Evolutionary conservation across 2,797 vertebrate species (phyloP).

Genomic region (Hybognathus amarus): DNA sequence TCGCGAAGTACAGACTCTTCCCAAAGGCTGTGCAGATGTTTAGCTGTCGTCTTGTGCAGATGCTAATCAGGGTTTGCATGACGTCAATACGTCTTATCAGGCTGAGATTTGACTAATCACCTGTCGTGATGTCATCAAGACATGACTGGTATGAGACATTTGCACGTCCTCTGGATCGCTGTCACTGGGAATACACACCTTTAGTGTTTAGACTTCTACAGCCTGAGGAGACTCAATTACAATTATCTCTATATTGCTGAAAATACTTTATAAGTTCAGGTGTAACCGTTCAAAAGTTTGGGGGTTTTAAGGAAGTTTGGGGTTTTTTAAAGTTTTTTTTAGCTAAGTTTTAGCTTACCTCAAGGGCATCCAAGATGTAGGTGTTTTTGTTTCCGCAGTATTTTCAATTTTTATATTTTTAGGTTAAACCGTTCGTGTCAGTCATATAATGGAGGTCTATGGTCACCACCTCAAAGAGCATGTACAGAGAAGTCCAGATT

Average conservation of each 20-base stretch:
- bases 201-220: background rate
- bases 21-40: constrained; percentile 46
- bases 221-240: background rate
- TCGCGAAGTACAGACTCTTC: constrained; percentile 54
- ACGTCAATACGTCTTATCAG: constrained; percentile 46
- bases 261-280: background rate
- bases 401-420: too few relatives aligned
- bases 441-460: too few relatives aligned
- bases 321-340: too few relatives aligned
- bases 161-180: background rate
- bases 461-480: too few relatives aligned
- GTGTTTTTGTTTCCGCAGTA: too few relatives aligned
- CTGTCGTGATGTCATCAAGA: constrained; percentile 40
- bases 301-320: background rate
- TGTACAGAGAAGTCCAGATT: too few relatives aligned
- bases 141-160: constrained; percentile 35
- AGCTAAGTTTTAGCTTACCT: too few relatives aligned
- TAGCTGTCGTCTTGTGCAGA: constrained; percentile 28
- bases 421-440: too few relatives aligned
- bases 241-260: background rate
- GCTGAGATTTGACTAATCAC: constrained; percentile 33
- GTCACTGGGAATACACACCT: background rate
- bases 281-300: background rate
- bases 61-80: constrained; percentile 37
- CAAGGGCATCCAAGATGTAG: too few relatives aligned